These are phyloP conservation scores for Pycnonotus jocosus DNA, from an alignment of 2,113 vertebrate species.

Conservation along the genomic window DNA sequence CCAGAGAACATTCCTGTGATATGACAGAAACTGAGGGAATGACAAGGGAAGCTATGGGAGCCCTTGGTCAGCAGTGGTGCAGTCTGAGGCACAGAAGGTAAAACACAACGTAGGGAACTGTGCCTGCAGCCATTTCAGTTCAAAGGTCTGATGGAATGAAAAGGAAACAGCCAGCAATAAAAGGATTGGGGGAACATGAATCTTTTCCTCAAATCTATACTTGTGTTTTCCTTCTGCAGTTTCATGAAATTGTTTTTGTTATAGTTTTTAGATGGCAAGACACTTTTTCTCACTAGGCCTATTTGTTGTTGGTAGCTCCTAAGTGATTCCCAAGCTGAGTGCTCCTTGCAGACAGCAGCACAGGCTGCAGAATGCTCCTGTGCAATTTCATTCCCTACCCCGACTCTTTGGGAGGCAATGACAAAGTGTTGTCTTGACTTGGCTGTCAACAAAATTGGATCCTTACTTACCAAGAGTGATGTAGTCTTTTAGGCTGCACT, in stretches of 20 bases:
- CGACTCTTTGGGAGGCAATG: neutral
- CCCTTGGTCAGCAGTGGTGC: too few species aligned
- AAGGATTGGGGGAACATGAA: neutral
- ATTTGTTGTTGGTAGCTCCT: neutral
- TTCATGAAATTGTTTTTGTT: neutral
- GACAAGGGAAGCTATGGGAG: neutral
- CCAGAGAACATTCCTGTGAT: neutral
- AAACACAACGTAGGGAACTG: neutral
- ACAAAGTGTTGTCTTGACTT: neutral
- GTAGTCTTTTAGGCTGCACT: neutral
- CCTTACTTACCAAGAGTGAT: neutral
- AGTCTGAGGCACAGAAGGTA: neutral
- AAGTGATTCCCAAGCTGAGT: neutral
- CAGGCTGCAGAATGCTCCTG: neutral
- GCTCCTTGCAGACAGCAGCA: neutral
- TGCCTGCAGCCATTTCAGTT: neutral
- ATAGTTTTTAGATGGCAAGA: neutral
- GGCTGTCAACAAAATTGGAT: neutral
- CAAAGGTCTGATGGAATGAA: neutral
- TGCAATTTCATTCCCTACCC: neutral
- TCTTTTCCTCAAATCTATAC: neutral
- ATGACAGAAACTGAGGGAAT: neutral
- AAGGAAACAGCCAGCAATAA: neutral
- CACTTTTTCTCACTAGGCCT: neutral
- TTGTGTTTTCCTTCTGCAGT: neutral